Evolutionary conservation across 1,140 invertebrate genomes (phyloP).

Genomic region (Himalopsyche phryganea): DNA sequence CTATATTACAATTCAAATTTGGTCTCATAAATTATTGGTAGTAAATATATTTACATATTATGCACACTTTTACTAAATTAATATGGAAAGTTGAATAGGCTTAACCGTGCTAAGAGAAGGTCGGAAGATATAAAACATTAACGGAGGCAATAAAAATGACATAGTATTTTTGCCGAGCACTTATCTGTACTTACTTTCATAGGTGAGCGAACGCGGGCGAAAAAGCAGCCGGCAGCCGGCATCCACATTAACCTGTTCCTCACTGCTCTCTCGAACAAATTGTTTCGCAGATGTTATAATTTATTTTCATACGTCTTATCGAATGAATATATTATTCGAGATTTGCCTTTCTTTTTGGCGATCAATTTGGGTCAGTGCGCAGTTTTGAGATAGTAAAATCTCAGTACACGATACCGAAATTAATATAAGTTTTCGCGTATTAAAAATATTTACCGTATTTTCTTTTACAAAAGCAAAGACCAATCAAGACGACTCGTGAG

Average conservation of each 20-base stretch:
- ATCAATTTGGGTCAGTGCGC: background rate
- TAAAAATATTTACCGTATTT: background rate
- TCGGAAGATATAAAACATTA: too few species aligned
- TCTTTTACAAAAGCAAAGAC: too few species aligned
- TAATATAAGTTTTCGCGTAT: conserved; percentile 11
- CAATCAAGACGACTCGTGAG: too few species aligned
- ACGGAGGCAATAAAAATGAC: too few species aligned
- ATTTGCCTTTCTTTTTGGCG: conserved; percentile 20
- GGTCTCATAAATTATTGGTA: too few species aligned
- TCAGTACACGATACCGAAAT: background rate
- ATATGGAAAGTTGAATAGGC: too few species aligned
- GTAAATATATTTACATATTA: too few species aligned
- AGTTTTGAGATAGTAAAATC: background rate
- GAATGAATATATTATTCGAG: background rate
- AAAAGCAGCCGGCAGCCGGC: background rate
- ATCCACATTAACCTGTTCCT: conserved; percentile 14
- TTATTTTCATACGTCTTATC: conserved; percentile 7
- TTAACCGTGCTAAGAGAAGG: too few species aligned
- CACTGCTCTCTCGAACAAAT: conserved; percentile 15
- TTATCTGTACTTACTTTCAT: conserved; percentile 18
- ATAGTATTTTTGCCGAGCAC: background rate
- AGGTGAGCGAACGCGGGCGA: conserved; percentile 10
- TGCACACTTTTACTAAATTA: too few species aligned
- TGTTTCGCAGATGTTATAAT: conserved; percentile 22
- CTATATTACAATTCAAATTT: too few species aligned